phyloP scores from a whole-genome alignment of 2,888 invertebrate genomes.

The Lordiphosa fenestrarum region DNA sequence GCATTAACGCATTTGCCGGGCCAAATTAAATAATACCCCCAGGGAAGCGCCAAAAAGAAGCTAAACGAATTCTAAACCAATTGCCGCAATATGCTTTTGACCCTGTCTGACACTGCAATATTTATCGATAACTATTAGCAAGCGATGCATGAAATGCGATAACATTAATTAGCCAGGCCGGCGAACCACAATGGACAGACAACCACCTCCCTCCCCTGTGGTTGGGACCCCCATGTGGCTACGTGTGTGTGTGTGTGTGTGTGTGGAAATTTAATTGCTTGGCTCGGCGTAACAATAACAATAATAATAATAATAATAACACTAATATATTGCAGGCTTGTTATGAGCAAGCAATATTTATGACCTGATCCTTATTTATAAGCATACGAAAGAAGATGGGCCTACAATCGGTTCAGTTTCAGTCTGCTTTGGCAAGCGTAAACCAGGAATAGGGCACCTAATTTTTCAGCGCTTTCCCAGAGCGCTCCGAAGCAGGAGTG shows the following conservation, averaged over 20 bases:
- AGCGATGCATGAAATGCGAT: constrained; percentile 76
- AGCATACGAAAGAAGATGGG: constrained; percentile 2
- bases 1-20: constrained; percentile 18
- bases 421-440: too few species aligned
- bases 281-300: constrained; percentile 11
- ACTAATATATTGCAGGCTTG: constrained; percentile 1
- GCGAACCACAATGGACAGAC: constrained; percentile 23
- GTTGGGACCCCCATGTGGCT: neutral
- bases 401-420: too few species aligned
- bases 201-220: constrained; percentile 5
- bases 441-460: too few species aligned
- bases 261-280: constrained; percentile 32
- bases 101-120: constrained; percentile 56
- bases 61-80: constrained; percentile 18
- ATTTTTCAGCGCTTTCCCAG: too few species aligned
- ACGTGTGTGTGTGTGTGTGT: too few species aligned
- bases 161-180: constrained; percentile 71
- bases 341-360: neutral
- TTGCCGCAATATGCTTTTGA: constrained; percentile 18
- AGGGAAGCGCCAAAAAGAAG: constrained; percentile 4
- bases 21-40: constrained; percentile 45
- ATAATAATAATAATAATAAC: constrained; percentile 27
- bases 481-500: too few species aligned
- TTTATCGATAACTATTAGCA: constrained; percentile 76
- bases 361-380: constrained; percentile 3